Evolutionary conservation across 2,797 vertebrate species (phyloP).

Genomic region (Arnoldichthys spilopterus): DNA sequence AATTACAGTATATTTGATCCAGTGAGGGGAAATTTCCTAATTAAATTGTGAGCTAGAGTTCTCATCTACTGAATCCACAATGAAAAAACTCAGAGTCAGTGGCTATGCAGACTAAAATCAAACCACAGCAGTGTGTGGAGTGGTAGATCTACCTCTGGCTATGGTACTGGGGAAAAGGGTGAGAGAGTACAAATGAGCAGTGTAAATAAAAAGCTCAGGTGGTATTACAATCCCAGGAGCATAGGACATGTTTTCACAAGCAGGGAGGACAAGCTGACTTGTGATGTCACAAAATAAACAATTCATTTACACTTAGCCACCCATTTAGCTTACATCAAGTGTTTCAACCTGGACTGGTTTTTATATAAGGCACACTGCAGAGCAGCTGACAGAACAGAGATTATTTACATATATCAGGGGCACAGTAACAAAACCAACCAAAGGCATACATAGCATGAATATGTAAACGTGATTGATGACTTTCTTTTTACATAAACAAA

Average conservation of each 20-base stretch:
- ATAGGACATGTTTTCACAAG: slow-evolving; percentile 56
- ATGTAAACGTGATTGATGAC: not conserved
- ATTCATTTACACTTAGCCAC: no score
- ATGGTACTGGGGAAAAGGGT: slow-evolving; percentile 8
- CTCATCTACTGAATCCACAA: not conserved
- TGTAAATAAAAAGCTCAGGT: slow-evolving; percentile 38
- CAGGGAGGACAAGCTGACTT: slow-evolving; percentile 5
- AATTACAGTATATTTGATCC: not conserved
- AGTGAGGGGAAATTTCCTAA: slow-evolving; percentile 15
- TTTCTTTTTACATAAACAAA: not conserved
- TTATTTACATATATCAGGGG: no score
- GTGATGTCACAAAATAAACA: no score
- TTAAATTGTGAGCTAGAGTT: slow-evolving; percentile 1
- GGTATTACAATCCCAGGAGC: slow-evolving; percentile 43
- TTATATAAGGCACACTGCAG: no score
- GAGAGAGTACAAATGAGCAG: not conserved
- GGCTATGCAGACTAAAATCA: slow-evolving; percentile 17
- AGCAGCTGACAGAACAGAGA: no score
- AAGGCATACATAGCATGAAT: no score
- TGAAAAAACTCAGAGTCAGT: slow-evolving; percentile 15
- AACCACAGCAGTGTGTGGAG: slow-evolving; percentile 5
- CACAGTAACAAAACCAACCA: no score
- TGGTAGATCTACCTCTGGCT: slow-evolving; percentile 21
- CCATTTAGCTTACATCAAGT: not conserved
- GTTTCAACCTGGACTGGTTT: not conserved